Base-by-base conservation (phyloP, 1,140 invertebrate species). In the Arion vulgaris region DNA sequence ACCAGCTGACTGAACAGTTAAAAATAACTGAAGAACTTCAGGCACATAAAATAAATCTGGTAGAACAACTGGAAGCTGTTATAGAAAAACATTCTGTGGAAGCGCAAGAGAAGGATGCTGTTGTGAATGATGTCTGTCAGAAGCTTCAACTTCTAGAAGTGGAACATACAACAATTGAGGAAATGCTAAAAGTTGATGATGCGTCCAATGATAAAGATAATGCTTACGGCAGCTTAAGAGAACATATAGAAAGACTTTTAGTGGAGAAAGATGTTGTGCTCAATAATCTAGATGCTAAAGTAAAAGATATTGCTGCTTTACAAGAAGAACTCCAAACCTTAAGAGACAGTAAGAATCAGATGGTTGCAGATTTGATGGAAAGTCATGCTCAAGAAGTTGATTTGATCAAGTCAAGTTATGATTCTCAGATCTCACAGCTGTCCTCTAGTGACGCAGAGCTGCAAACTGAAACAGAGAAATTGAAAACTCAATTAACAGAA, bases 111-210 rank as follows among this genome's bases (percentile, higher is more conserved):
- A 88, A 87, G 76, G 88, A 87, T 85, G 85, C 85, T 39, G 71
- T 83, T 51, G 74, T 87, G 26, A 66, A 79, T 36, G 84, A 84
- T 28, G 26, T 84, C 9, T 66, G 73, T 28, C 85, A 87, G 28
- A 80, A 66, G 34, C 82, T 88, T 7, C 72, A 38, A 39, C 82
- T 86, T 36, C 68, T 90, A 15, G 84, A 88, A 69, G 85, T 84
- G 28, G 86, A 88, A 28, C 86, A 88, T 71, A 36, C 78, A 19
- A 88, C 89, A 17, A 78, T 91, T 71, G 85, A 90, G 41, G 89
- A 91, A 83, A 88, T 88, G 85, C 49, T 90, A n/a, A 87, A 87
- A 85, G 86, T 86, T 71, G 41, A 88, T 5, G 88, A 86, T 83
- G 85, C 86, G 17, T 79, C 79, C 0, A 86, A 87, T 53, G 68